Evolutionary conservation across 2,113 vertebrate genomes (phyloP).

Genomic region (Urocitellus parryii): DNA sequence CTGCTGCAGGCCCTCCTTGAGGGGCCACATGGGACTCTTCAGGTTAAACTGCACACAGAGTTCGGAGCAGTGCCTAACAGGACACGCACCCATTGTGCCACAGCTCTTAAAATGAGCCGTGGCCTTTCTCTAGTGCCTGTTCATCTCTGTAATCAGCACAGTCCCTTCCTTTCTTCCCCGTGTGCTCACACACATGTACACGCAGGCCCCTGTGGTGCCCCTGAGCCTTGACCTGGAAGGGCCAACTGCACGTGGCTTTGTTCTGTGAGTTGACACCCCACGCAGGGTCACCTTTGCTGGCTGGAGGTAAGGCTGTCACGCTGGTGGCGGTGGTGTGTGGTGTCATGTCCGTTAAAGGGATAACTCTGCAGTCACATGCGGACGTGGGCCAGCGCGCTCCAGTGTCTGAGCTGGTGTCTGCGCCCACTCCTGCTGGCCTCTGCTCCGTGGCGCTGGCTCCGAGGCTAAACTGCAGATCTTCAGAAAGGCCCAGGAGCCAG

Average conservation of each 20-base stretch:
- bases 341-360: neutral
- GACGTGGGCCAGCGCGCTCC: neutral
- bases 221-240: neutral
- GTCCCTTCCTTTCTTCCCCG: neutral
- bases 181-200: neutral
- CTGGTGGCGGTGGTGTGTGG: rapidly evolving
- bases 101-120: too few relatives aligned
- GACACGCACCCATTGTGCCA: rapidly evolving
- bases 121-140: too few relatives aligned
- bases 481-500: too few relatives aligned
- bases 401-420: neutral
- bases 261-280: neutral
- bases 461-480: too few relatives aligned
- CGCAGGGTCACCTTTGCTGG: neutral
- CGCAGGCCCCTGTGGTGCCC: neutral
- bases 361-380: neutral
- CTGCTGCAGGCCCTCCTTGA: too few relatives aligned
- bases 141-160: too few relatives aligned
- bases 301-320: too few relatives aligned
- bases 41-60: too few relatives aligned
- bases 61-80: too few relatives aligned
- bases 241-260: neutral
- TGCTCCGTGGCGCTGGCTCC: neutral
- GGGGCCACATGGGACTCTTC: too few relatives aligned
- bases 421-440: too few relatives aligned